phyloP scores from a whole-genome alignment of 2,113 vertebrate species.

The Thermophis baileyi region DNA sequence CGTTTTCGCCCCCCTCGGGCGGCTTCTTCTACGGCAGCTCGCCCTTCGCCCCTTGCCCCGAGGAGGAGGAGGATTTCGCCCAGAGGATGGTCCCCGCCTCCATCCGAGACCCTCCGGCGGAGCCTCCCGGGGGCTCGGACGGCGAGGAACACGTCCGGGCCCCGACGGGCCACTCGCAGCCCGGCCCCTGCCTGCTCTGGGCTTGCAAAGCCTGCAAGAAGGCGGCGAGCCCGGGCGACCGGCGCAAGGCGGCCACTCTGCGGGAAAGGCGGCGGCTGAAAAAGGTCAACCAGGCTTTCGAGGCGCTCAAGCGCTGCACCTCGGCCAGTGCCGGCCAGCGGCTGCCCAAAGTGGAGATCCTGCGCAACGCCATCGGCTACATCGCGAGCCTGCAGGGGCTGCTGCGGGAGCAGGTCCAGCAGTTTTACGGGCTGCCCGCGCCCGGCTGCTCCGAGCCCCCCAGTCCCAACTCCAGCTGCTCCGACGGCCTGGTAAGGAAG shows the following conservation, averaged over 20 bases:
- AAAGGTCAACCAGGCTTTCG: conserved; percentile 97
- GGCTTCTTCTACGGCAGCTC: conserved; percentile 83
- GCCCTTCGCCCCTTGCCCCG: conserved; percentile 83
- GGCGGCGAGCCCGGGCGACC: conserved; percentile 87
- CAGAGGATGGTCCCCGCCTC: conserved; percentile 53
- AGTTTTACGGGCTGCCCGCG: conserved; percentile 81
- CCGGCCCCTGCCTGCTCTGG: conserved; percentile 95
- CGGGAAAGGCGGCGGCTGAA: conserved; percentile 92
- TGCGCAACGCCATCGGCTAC: conserved; percentile 95
- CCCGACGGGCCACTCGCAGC: conserved; percentile 86
- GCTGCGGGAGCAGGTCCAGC: conserved; percentile 89
- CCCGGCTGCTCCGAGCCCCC: conserved; percentile 86
- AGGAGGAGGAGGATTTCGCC: conserved; percentile 77
- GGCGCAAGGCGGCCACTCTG: conserved; percentile 93
- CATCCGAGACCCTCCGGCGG: conserved; percentile 6
- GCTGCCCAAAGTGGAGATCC: conserved; percentile 96
- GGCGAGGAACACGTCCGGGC: conserved; percentile 90
- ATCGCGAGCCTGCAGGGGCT: conserved; percentile 95
- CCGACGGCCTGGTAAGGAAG: conserved; percentile 88
- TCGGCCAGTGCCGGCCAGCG: conserved; percentile 88
- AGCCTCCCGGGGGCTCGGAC: conserved; percentile 74
- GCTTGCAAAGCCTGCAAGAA: conserved; percentile 98
- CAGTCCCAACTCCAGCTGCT: conserved; percentile 90
- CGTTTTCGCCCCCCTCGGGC: conserved; percentile 81
- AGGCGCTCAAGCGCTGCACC: conserved; percentile 90